Evolutionary conservation across 2,113 vertebrate species (phyloP).

Genomic region (Syngnathoides biaculeatus): DNA sequence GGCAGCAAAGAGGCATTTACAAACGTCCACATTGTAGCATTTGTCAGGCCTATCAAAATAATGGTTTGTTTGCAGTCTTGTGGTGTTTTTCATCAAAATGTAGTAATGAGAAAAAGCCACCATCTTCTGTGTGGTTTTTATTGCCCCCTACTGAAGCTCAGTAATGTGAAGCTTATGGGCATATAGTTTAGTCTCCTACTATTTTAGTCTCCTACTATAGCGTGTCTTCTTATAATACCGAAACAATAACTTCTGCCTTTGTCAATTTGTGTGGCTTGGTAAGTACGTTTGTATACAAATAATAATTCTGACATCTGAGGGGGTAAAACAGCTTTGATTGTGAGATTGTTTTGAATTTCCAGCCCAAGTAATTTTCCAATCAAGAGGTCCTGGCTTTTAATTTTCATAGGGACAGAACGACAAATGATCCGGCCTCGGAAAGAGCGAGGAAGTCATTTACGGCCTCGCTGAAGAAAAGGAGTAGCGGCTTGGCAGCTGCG

Average conservation of each 20-base stretch:
- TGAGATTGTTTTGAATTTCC: conserved; percentile 49
- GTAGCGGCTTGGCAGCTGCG: conserved; percentile 57
- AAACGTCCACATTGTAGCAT: neutral
- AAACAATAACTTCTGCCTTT: conserved; percentile 1
- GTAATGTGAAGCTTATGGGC: neutral
- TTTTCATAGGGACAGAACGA: conserved; percentile 57
- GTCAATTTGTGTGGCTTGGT: neutral
- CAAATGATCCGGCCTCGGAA: conserved; percentile 36
- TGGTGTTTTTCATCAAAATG: neutral
- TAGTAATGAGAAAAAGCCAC: neutral
- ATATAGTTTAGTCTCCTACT: conserved; percentile 2
- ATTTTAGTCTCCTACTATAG: neutral
- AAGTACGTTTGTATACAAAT: neutral
- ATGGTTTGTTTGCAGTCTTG: neutral
- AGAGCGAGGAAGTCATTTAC: conserved; percentile 59
- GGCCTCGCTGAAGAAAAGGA: conserved; percentile 49
- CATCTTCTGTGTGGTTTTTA: conserved; percentile 1
- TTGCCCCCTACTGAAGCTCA: neutral
- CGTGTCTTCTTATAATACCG: neutral
- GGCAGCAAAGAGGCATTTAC: neutral
- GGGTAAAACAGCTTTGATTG: neutral
- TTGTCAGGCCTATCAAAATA: neutral
- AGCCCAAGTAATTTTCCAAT: conserved; percentile 64
- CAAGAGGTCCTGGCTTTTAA: conserved; percentile 56
- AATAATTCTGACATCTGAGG: neutral